Conservation (phyloP, 2,797 vertebrate species). For the Ceryle rudis region DNA sequence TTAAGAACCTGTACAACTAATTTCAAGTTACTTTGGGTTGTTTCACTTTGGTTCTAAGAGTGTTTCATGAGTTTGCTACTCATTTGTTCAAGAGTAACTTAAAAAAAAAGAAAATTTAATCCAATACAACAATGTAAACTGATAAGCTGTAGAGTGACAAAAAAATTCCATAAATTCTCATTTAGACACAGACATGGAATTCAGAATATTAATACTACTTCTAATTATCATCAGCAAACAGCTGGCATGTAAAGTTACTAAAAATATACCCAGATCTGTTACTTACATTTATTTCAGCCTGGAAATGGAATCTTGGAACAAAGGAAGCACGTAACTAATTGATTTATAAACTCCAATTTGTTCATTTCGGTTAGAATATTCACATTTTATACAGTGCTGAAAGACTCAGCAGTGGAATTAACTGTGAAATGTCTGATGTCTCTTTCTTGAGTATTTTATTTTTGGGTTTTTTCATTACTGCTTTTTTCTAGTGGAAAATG, state of each 20-base stretch:
- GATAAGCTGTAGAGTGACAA: background rate
- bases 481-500: background rate
- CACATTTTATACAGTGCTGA: background rate
- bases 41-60: background rate
- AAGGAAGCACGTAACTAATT: background rate
- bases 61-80: background rate
- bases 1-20: background rate
- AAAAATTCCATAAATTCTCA: background rate
- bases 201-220: background rate
- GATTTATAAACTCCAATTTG: background rate
- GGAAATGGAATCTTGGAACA: background rate
- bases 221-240: background rate
- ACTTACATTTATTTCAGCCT: background rate
- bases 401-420: background rate
- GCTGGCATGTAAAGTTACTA: background rate
- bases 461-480: background rate
- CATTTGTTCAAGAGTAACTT: background rate
- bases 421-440: background rate
- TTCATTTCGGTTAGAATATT: constrained; percentile 2
- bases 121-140: background rate
- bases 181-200: background rate
- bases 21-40: background rate
- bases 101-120: background rate
- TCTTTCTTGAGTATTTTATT: background rate
- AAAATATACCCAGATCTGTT: background rate